These are phyloP conservation scores for Zapornia atra DNA, from an alignment of 2,113 vertebrate species.

Conservation along the genomic window DNA sequence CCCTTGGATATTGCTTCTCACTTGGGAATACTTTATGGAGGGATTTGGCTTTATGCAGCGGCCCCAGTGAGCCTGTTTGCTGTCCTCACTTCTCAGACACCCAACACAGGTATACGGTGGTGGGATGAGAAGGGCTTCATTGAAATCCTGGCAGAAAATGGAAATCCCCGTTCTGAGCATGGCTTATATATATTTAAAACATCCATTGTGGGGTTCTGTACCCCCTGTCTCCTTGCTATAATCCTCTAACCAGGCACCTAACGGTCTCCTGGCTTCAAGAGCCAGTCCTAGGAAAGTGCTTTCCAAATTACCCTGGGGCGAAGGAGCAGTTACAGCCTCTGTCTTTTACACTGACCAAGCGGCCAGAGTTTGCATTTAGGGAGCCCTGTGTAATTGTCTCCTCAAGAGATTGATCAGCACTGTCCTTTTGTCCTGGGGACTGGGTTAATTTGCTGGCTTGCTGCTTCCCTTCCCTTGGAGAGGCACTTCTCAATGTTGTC, in stretches of 20 bases:
- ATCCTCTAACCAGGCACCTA: not conserved
- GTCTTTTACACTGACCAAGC: not conserved
- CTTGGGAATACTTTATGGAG: not conserved
- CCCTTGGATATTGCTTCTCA: not conserved
- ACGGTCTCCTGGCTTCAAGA: not conserved
- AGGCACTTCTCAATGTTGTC: not conserved
- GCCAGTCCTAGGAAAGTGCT: not conserved
- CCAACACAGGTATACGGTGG: fast-evolving
- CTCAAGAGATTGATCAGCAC: not conserved
- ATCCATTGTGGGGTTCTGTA: not conserved
- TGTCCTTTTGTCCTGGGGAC: not conserved
- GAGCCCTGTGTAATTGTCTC: not conserved
- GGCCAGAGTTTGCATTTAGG: not conserved
- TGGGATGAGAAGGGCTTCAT: not conserved
- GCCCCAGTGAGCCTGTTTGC: not conserved
- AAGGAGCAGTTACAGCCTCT: not conserved
- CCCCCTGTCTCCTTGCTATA: not conserved
- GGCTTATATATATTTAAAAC: not conserved
- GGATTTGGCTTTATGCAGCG: not conserved
- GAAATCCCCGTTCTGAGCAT: not conserved
- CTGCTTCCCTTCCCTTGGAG: not conserved
- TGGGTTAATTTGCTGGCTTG: not conserved
- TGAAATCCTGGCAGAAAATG: not conserved
- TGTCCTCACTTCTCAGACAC: not conserved
- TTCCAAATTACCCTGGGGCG: not conserved